These are phyloP conservation scores for Heterodera carotae DNA, from an alignment of 1,140 invertebrate species.

Conservation along the genomic window DNA sequence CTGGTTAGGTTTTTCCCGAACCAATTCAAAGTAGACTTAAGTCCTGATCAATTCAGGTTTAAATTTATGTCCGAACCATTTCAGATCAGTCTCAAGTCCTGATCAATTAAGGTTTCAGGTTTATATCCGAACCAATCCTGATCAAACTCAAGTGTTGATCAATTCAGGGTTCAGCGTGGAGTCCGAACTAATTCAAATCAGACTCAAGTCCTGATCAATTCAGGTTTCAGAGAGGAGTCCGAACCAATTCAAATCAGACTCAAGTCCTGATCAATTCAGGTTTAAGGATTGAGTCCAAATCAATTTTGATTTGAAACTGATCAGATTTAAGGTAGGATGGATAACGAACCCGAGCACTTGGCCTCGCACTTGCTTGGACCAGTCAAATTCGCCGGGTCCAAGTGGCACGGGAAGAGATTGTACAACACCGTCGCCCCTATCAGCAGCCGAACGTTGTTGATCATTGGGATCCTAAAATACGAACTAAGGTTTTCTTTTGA, in stretches of 20 bases:
- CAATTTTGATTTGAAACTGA: not conserved
- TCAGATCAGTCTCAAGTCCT: too few species aligned
- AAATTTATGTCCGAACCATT: too few species aligned
- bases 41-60: constrained; percentile 12
- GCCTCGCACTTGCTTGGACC: constrained; percentile 67
- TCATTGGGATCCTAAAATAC: too few species aligned
- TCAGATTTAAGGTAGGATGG: too few species aligned
- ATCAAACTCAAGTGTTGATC: too few species aligned
- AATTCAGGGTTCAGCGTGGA: too few species aligned
- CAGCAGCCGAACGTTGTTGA: not conserved
- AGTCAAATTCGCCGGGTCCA: constrained; percentile 73
- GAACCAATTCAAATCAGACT: not conserved
- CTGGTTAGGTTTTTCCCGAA: not conserved
- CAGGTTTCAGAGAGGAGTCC: not conserved
- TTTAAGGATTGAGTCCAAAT: not conserved
- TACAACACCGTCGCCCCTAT: too few species aligned
- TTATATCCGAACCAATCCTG: too few species aligned
- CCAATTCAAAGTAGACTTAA: too few species aligned
- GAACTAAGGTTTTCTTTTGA: too few species aligned
- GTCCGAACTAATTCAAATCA: too few species aligned
- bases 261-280: constrained; percentile 12
- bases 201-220: constrained; percentile 13
- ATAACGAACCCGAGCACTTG: constrained; percentile 51
- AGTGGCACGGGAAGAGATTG: constrained; percentile 5
- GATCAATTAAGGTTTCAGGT: too few species aligned